Evolutionary conservation across 1,140 invertebrate genomes (phyloP).

Genomic region (Pachyrhynchus sulphureomaculatus): DNA sequence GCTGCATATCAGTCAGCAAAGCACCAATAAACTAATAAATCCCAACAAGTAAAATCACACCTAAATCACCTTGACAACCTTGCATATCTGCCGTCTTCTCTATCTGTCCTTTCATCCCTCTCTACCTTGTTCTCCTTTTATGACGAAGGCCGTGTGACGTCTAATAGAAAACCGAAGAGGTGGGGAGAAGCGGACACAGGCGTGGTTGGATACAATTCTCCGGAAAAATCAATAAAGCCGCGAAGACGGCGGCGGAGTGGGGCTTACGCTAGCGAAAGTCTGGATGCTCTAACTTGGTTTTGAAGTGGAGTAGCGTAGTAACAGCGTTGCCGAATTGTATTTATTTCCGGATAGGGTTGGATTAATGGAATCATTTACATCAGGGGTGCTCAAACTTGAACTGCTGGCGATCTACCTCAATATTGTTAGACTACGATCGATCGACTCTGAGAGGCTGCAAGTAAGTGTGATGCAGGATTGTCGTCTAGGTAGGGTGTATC

Average conservation of each 20-base stretch:
- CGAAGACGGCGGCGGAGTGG: conserved; percentile 8
- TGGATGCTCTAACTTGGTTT: conserved; percentile 23
- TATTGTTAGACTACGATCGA: too few relatives aligned
- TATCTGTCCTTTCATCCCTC: background rate
- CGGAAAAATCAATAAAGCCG: conserved; percentile 24
- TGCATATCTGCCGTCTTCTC: background rate
- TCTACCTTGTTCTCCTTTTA: conserved; percentile 6
- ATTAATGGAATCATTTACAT: too few relatives aligned
- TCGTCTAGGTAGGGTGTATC: too few relatives aligned
- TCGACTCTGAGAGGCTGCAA: too few relatives aligned
- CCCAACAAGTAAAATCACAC: too few relatives aligned
- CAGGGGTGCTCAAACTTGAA: too few relatives aligned
- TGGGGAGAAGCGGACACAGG: conserved; percentile 15
- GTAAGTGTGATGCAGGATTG: too few relatives aligned
- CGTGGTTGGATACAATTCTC: conserved; percentile 20
- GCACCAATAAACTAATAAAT: too few relatives aligned
- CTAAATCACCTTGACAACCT: too few relatives aligned
- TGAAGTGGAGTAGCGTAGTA: conserved; percentile 5
- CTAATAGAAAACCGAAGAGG: background rate
- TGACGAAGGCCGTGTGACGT: conserved; percentile 10
- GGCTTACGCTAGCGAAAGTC: conserved; percentile 14
- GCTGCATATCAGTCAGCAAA: too few relatives aligned
- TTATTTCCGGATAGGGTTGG: background rate
- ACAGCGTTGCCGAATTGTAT: background rate
- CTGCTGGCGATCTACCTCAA: too few relatives aligned